Percentiles rank a stretch among this genome's conserved stretches.
phyloP scores from a whole-genome alignment of 2,797 vertebrate species.

The Myotis findleyi region DNA sequence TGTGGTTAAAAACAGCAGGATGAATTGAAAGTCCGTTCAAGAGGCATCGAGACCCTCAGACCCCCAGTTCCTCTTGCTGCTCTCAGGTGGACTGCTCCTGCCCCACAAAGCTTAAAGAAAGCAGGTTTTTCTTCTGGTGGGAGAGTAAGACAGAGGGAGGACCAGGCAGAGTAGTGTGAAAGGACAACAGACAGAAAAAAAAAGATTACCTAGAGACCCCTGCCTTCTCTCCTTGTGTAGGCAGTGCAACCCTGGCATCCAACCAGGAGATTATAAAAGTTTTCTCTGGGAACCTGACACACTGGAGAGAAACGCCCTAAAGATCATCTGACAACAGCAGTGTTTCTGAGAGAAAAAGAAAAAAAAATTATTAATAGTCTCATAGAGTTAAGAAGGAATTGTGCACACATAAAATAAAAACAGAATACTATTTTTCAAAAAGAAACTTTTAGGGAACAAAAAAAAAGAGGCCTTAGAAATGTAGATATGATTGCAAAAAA shows the following conservation, averaged over 20 bases:
- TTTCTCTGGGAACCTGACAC: neutral
- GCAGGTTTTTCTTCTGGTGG: neutral
- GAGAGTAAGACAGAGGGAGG: neutral
- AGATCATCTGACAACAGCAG: neutral
- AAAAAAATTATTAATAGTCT: constrained; percentile 14
- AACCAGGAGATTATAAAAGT: neutral
- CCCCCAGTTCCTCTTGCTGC: neutral
- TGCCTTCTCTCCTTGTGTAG: neutral
- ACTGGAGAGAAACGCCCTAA: neutral
- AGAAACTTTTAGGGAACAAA: neutral
- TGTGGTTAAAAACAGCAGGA: neutral
- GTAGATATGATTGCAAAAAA: neutral
- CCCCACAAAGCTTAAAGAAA: neutral
- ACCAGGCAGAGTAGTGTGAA: neutral
- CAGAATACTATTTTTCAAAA: neutral
- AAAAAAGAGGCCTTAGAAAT: constrained; percentile 8
- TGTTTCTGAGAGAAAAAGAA: constrained; percentile 22
- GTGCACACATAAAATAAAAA: neutral
- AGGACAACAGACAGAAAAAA: neutral
- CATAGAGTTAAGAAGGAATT: neutral
- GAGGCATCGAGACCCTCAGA: neutral
- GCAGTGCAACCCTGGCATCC: neutral
- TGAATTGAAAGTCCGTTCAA: constrained; percentile 27
- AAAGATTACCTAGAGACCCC: neutral
- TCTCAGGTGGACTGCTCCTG: neutral